These are phyloP conservation scores for Geotrupes spiniger DNA, from an alignment of 2,888 invertebrate species.

Conservation along the genomic window DNA sequence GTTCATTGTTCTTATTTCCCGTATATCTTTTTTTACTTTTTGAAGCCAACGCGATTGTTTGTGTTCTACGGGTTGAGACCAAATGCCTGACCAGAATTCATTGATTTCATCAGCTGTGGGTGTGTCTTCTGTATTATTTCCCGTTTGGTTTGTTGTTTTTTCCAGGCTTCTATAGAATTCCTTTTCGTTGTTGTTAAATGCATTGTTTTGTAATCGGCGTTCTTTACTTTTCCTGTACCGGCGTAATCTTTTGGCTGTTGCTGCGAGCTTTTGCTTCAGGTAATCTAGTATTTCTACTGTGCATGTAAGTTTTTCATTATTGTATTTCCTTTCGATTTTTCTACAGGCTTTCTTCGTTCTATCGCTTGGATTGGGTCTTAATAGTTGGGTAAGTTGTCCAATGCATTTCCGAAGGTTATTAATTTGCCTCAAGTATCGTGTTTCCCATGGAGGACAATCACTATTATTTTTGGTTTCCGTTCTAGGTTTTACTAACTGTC, in stretches of 20 bases:
- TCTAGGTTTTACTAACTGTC: neutral
- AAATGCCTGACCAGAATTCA: neutral
- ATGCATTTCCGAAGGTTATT: neutral
- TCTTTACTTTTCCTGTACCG: neutral
- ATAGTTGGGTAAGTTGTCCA: neutral
- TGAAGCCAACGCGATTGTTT: no score
- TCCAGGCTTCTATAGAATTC: neutral
- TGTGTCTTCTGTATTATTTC: neutral
- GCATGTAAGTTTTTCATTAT: neutral
- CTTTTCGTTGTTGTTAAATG: neutral
- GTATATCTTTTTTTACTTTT: no score
- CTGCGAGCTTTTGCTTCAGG: neutral
- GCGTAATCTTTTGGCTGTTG: neutral
- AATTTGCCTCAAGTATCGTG: no score
- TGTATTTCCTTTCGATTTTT: neutral
- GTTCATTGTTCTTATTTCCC: no score
- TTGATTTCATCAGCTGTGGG: neutral
- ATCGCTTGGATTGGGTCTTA: neutral
- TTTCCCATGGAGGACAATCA: constrained; percentile 1
- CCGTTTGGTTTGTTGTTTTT: neutral
- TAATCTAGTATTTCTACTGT: neutral
- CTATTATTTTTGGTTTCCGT: neutral
- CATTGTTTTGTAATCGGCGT: neutral
- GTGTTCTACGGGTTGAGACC: no score
- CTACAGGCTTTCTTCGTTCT: neutral